Base-by-base conservation (phyloP, 2,888 invertebrate species). In the Cheiracanthium punctorium region DNA sequence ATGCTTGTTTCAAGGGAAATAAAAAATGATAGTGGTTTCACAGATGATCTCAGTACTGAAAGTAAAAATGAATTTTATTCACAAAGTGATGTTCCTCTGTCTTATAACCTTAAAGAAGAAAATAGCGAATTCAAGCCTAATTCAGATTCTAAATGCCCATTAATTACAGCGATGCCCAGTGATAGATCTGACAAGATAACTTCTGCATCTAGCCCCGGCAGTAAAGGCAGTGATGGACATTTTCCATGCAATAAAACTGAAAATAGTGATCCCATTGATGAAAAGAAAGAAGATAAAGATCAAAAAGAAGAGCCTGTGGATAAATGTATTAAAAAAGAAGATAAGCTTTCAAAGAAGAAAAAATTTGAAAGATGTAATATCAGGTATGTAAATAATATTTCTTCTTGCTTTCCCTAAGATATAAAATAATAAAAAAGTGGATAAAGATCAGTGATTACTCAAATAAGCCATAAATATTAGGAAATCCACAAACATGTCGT, bases 331-430 rank as follows among this genome's bases (percentile, higher is more conserved):
- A 89, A 89, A 71, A 89, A 88, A 79, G 84, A 89, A 32, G 80
- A 84, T 58, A 88, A 88, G 65, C 76, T 85, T 58, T 80, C 84
- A 52, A 88, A 88, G 75, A 89, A 89, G 88, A 80, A 86, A 65
- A 84, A 89, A 74, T 82, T 89, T 89, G 84, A 89, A 80, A 79
- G 89, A 67, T 87, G 87, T 41, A 87, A 87, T 73, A 87, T 87
- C 43, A 82, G 87, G 87, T 87, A 84, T 73, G 86, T 17, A n/a
- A n/a, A n/a, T n/a, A n/a, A n/a, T n/a, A n/a, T n/a, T n/a, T n/a
- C n/a, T n/a, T n/a, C n/a, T n/a, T n/a, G n/a, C n/a, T n/a, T n/a
- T n/a, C n/a, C n/a, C n/a, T n/a, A n/a, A n/a, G n/a, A n/a, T n/a
- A n/a, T n/a, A n/a, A n/a, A n/a, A n/a, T n/a, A n/a, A n/a, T n/a